Percentiles rank a stretch among this genome's conserved stretches.
phyloP scores from a whole-genome alignment of 2,797 vertebrate species.

The Falco peregrinus region DNA sequence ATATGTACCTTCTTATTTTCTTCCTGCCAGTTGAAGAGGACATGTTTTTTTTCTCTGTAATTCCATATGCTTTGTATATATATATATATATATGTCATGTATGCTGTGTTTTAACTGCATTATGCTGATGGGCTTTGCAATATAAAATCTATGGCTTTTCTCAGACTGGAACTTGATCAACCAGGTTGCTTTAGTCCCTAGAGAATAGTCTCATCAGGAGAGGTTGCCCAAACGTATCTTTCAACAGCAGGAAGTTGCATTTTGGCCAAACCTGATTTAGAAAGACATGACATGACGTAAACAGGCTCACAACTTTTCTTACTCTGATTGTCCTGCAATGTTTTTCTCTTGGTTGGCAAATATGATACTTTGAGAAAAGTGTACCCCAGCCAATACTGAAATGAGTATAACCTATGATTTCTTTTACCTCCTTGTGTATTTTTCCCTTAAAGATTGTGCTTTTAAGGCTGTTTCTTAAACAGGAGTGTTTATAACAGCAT shows the following conservation, averaged over 20 bases:
- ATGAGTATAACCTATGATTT: neutral
- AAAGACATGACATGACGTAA: neutral
- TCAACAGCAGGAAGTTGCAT: neutral
- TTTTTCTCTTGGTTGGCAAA: neutral
- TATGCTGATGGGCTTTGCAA: neutral
- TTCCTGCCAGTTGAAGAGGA: neutral
- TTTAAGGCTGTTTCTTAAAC: neutral
- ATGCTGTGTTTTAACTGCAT: neutral
- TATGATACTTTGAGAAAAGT: neutral
- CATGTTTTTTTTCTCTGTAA: neutral
- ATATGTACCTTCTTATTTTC: neutral
- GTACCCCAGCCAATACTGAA: neutral
- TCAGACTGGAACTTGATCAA: neutral
- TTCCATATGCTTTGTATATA: neutral
- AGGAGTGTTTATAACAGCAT: neutral
- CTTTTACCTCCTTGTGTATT: neutral
- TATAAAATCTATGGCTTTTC: neutral
- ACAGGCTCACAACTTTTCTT: neutral
- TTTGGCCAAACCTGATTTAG: neutral
- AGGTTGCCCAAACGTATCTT: neutral
- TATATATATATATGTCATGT: fast-evolving
- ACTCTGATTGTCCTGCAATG: neutral
- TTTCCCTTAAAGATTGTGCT: neutral
- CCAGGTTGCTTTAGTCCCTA: neutral
- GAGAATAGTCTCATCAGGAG: neutral